These are phyloP conservation scores for Diplosoma virens DNA, from an alignment of 23 tunicate species.

Conservation along the genomic window DNA sequence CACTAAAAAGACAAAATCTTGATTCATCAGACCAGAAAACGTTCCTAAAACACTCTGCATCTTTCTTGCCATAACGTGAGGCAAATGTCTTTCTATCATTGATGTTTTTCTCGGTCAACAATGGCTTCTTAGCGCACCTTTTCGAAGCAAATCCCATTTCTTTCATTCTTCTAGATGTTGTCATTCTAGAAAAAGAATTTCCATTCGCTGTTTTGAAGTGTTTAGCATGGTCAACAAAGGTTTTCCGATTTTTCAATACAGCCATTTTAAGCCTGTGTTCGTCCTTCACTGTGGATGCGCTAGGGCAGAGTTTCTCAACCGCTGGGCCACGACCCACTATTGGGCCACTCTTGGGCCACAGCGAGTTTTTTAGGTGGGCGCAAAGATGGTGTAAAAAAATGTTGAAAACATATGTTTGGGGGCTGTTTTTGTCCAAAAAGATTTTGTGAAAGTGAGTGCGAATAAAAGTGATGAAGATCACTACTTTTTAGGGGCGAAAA, in stretches of 20 bases:
- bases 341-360: no score
- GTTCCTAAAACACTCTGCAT: background rate
- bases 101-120: background rate
- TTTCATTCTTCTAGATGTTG: background rate
- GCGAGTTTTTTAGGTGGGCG: no score
- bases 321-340: no score
- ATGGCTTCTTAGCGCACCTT: background rate
- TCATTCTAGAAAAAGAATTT: background rate
- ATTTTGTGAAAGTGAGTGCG: no score
- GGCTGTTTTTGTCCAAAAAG: no score
- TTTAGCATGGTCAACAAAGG: background rate
- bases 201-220: background rate
- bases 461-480: no score
- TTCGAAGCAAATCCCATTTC: background rate
- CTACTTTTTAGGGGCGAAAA: no score
- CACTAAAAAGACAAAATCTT: background rate
- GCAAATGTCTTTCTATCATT: background rate
- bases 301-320: background rate
- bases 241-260: background rate
- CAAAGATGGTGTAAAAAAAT: no score
- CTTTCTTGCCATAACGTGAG: background rate
- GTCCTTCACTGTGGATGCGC: background rate
- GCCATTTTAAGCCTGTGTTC: background rate
- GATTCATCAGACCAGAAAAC: background rate
- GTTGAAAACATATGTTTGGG: no score